Evolutionary conservation across 2,888 invertebrate genomes (phyloP).

Genomic region (Melanophora roralis): DNA sequence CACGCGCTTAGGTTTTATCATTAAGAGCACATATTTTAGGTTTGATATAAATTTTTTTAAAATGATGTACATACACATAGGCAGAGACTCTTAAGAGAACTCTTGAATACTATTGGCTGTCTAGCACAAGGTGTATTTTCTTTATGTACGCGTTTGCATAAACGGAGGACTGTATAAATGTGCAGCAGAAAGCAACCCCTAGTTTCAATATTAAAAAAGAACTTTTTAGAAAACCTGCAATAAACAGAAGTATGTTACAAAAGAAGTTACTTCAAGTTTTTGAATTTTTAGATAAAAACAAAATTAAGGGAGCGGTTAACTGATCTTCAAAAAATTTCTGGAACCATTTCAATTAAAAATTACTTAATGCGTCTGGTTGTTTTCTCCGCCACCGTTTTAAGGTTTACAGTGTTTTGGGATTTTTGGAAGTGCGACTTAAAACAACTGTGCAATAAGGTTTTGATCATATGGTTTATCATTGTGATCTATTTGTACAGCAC

Average conservation of each 20-base stretch:
- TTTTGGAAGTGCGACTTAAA: too few relatives aligned
- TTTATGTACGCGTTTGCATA: background rate
- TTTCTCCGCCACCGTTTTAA: too few relatives aligned
- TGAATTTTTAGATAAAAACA: too few relatives aligned
- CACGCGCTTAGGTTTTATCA: constrained; percentile 10
- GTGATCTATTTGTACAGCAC: too few relatives aligned
- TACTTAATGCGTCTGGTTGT: too few relatives aligned
- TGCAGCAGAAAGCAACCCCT: constrained; percentile 26
- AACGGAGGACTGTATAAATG: background rate
- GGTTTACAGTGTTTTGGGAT: too few relatives aligned
- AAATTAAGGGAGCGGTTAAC: too few relatives aligned
- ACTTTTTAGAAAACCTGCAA: background rate
- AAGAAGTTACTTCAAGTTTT: background rate
- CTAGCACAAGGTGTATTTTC: constrained; percentile 36
- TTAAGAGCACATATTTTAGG: background rate
- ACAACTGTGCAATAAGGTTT: too few relatives aligned
- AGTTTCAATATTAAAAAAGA: background rate
- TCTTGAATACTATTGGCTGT: constrained; percentile 26
- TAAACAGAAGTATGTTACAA: background rate
- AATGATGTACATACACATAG: background rate
- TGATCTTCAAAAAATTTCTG: too few relatives aligned
- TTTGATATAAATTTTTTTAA: background rate
- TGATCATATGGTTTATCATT: too few relatives aligned
- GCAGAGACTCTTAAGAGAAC: background rate
- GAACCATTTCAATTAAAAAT: too few relatives aligned